These are phyloP conservation scores for Psophia crepitans DNA, from an alignment of 2,113 vertebrate species.

Conservation along the genomic window DNA sequence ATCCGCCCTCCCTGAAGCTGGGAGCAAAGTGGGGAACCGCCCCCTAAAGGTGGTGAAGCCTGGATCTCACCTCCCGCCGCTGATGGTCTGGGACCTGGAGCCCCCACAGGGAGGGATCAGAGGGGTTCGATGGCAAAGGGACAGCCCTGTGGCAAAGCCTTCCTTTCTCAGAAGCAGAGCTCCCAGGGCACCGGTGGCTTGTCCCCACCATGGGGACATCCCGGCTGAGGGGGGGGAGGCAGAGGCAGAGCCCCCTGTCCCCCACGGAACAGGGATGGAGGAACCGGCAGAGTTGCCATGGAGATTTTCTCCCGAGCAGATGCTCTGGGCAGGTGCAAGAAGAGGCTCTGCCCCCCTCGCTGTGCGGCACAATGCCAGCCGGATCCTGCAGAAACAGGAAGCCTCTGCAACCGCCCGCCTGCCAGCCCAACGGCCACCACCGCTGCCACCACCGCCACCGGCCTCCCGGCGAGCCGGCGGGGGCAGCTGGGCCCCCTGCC, in stretches of 20 bases:
- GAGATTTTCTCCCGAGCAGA: constrained; percentile 64
- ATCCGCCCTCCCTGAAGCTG: not conserved
- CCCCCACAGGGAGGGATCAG: not conserved
- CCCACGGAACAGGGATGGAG: constrained; percentile 12
- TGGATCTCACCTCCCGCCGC: not conserved
- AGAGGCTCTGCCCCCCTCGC: constrained; percentile 63
- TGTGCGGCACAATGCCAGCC: constrained; percentile 53
- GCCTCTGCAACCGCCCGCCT: not conserved
- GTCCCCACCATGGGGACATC: not conserved
- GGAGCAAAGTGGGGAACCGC: fast-evolving
- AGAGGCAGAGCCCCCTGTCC: constrained; percentile 29
- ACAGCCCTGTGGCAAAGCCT: not conserved
- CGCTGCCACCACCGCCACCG: fast-evolving
- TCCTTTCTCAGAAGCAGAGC: not conserved
- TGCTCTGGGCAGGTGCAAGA: constrained; percentile 67
- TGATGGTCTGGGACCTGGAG: not conserved
- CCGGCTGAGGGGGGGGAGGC: not conserved
- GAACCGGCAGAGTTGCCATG: constrained; percentile 48
- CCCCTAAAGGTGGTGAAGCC: not conserved
- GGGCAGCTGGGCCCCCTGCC: not conserved
- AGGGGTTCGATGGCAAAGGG: not conserved
- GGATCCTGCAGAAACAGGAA: constrained; percentile 25
- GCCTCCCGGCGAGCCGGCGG: fast-evolving
- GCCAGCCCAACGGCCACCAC: not conserved
- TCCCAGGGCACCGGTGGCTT: not conserved